phyloP scores from a whole-genome alignment of 2,797 vertebrate genomes.

The Ctenopoma multispine region DNA sequence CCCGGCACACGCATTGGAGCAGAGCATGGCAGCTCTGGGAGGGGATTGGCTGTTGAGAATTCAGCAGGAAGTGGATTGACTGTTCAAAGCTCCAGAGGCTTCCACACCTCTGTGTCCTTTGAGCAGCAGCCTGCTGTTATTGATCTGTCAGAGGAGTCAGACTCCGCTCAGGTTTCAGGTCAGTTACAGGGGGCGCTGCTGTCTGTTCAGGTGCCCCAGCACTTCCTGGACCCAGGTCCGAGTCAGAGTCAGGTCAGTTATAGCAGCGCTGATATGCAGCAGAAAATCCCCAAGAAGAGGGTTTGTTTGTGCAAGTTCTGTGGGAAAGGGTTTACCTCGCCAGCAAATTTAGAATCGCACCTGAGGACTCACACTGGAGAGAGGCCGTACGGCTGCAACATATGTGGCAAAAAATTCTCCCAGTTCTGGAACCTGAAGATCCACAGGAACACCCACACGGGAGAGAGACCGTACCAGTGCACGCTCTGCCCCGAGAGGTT shows the following conservation, averaged over 20 bases:
- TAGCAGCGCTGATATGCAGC: neutral
- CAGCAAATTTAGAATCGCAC: constrained; percentile 75
- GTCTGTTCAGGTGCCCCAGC: constrained; percentile 12
- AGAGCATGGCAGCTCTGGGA: constrained; percentile 38
- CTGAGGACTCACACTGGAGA: constrained; percentile 78
- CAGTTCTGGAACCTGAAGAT: constrained; percentile 82
- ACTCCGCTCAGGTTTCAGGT: constrained; percentile 29
- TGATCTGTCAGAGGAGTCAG: constrained; percentile 54
- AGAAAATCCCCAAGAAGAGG: constrained; percentile 53
- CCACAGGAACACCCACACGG: constrained; percentile 78
- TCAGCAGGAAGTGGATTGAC: constrained; percentile 24
- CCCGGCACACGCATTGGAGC: constrained; percentile 21
- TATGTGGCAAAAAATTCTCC: constrained; percentile 79
- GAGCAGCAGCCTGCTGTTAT: constrained; percentile 44
- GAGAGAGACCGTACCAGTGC: constrained; percentile 77
- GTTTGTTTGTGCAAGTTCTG: constrained; percentile 71
- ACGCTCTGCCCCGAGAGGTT: constrained; percentile 69
- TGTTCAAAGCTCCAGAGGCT: constrained; percentile 21
- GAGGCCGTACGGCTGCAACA: constrained; percentile 70
- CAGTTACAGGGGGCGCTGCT: constrained; percentile 25
- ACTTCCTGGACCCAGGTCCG: constrained; percentile 17
- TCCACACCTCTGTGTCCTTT: constrained; percentile 33
- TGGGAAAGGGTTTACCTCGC: constrained; percentile 69
- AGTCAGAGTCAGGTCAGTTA: constrained; percentile 21
- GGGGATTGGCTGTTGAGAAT: constrained; percentile 27